These are phyloP conservation scores for Crypturellus tataupa DNA, from an alignment of 2,797 vertebrate species.

Conservation along the genomic window DNA sequence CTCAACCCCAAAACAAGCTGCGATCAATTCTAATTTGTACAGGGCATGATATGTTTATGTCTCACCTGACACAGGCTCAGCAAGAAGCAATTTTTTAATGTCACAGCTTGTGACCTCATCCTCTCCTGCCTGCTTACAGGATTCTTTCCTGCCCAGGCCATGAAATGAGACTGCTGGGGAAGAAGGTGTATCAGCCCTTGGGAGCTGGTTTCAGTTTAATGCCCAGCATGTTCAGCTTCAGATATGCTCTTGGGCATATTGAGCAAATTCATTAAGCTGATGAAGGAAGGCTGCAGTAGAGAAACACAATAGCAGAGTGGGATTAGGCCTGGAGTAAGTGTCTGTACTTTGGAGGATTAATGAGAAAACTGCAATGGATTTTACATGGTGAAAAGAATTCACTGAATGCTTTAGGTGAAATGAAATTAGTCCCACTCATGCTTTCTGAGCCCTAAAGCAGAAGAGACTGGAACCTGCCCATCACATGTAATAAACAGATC, in stretches of 20 bases:
- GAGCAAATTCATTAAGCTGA: slow-evolving; percentile 74
- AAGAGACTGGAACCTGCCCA: slow-evolving; percentile 41
- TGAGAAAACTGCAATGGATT: slow-evolving; percentile 76
- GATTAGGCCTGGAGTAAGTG: slow-evolving; percentile 77
- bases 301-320: slow-evolving; percentile 74
- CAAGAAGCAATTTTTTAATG: slow-evolving; percentile 63
- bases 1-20: background rate
- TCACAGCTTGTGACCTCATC: slow-evolving; percentile 46
- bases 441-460: slow-evolving; percentile 26
- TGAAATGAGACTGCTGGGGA: background rate
- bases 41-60: slow-evolving; percentile 2
- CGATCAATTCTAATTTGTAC: slow-evolving; percentile 70
- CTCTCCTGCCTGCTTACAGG: background rate
- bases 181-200: slow-evolving; percentile 30
- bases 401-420: slow-evolving; percentile 69
- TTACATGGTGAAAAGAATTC: slow-evolving; percentile 75
- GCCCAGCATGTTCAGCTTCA: slow-evolving; percentile 60
- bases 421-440: slow-evolving; percentile 69
- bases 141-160: background rate
- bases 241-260: slow-evolving; percentile 56
- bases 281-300: slow-evolving; percentile 71
- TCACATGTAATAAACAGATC: slow-evolving; percentile 31
- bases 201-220: slow-evolving; percentile 57
- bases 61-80: slow-evolving; percentile 28
- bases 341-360: slow-evolving; percentile 77